Conservation (phyloP, 1,140 invertebrate genomes). For the Nasonia giraulti region DNA sequence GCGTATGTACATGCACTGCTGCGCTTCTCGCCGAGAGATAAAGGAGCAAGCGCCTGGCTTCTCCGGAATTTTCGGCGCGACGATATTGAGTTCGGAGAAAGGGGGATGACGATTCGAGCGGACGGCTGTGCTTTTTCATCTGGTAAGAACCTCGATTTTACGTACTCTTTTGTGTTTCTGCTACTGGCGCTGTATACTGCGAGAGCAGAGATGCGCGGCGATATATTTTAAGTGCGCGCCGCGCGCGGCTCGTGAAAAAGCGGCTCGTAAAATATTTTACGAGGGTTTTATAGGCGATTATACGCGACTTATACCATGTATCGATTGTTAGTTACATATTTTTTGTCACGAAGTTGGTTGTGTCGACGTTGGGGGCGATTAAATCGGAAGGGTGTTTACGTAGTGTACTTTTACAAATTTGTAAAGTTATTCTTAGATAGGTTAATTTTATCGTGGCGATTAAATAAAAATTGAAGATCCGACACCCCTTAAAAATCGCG, state of each 20-base stretch:
- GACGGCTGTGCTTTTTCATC: not conserved
- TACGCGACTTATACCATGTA: not conserved
- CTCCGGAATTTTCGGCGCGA: not conserved
- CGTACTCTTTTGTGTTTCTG: not conserved
- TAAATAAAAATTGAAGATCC: too few relatives aligned
- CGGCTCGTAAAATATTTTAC: slow-evolving; percentile 24
- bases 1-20: too few relatives aligned
- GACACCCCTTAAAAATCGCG: not conserved
- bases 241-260: not conserved
- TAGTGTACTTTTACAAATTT: too few relatives aligned
- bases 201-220: not conserved
- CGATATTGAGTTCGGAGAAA: not conserved
- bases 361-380: not conserved
- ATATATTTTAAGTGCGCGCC: slow-evolving; percentile 1
- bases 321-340: slow-evolving; percentile 11
- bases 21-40: too few relatives aligned
- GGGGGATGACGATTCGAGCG: not conserved
- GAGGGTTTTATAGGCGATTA: not conserved
- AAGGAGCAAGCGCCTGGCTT: too few relatives aligned
- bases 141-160: not conserved
- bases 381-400: too few relatives aligned
- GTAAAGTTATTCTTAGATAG: too few relatives aligned
- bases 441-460: too few relatives aligned
- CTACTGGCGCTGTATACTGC: not conserved
- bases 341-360: not conserved